A percentile compares a stretch with the other conserved stretches of the same genome.
Evolutionary conservation across 1,140 invertebrate genomes (phyloP).

Genomic region (Ceratina australensis): DNA sequence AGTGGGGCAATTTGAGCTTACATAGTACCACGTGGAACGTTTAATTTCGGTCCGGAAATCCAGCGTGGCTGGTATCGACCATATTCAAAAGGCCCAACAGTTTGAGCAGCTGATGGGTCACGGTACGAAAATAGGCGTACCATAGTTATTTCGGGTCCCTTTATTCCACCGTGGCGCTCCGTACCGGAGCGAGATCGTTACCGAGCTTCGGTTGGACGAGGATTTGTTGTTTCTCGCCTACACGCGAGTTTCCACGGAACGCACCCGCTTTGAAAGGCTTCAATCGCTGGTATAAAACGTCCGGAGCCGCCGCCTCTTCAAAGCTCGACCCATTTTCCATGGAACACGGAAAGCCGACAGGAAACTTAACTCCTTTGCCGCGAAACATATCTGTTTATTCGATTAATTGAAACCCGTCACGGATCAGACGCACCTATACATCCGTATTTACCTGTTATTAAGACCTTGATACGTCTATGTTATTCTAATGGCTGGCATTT

Average conservation of each 20-base stretch:
- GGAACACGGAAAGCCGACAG: conserved; percentile 33
- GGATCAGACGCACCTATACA: conserved; percentile 26
- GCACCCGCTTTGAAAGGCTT: conserved; percentile 49
- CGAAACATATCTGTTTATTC: conserved; percentile 28
- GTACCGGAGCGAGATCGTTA: conserved; percentile 46
- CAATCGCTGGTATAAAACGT: conserved; percentile 43
- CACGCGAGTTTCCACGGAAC: conserved; percentile 52
- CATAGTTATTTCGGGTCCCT: conserved; percentile 55
- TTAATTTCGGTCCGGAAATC: conserved; percentile 43
- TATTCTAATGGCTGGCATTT: no score
- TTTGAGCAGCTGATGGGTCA: conserved; percentile 59
- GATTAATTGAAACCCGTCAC: conserved; percentile 55
- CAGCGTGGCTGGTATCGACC: conserved; percentile 33
- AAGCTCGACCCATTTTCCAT: conserved; percentile 46
- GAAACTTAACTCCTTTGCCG: conserved; percentile 28
- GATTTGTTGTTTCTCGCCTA: conserved; percentile 61
- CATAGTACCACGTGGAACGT: conserved; percentile 14
- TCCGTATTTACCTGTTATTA: conserved; percentile 12
- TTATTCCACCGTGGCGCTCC: conserved; percentile 53
- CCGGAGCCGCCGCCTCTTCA: conserved; percentile 23
- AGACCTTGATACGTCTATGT: not conserved
- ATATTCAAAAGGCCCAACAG: conserved; percentile 46
- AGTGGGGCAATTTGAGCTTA: not conserved
- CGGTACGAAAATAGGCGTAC: conserved; percentile 57
- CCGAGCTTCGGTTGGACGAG: conserved; percentile 53